phyloP scores from a whole-genome alignment of 2,797 vertebrate species.

The Rhabdophis nuchalis region DNA sequence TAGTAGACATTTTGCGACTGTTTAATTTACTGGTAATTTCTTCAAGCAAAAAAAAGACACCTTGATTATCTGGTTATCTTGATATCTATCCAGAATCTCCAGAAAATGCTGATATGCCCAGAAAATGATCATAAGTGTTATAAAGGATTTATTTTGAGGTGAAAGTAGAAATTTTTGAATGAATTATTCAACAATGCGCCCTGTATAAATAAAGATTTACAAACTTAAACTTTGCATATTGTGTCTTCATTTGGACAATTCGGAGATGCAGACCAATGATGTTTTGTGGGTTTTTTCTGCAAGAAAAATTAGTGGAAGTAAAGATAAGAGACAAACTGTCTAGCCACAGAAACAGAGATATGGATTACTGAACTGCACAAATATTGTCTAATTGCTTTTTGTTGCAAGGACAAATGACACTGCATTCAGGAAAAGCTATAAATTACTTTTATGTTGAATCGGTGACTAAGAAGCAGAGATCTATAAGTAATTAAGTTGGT shows the following conservation, averaged over 20 bases:
- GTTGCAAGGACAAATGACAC: conserved; percentile 2
- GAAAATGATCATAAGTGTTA: neutral
- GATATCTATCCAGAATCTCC: neutral
- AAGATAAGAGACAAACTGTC: neutral
- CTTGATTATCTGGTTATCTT: neutral
- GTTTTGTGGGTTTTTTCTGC: neutral
- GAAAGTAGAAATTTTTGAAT: neutral
- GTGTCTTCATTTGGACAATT: neutral
- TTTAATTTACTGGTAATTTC: neutral
- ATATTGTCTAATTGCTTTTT: conserved; percentile 27
- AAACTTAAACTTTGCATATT: neutral
- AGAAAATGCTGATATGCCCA: neutral
- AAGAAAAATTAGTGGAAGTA: conserved; percentile 2
- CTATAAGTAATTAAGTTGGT: conserved; percentile 1
- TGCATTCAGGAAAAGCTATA: neutral
- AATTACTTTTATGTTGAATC: conserved; percentile 3
- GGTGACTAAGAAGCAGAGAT: neutral
- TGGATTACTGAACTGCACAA: conserved; percentile 1
- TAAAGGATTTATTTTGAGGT: neutral
- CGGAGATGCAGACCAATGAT: neutral
- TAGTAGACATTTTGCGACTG: neutral
- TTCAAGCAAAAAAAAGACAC: neutral
- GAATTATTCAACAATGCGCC: conserved; percentile 10
- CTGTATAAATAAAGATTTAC: neutral
- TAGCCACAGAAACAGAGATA: conserved; percentile 7